Conservation (phyloP, 2,888 invertebrate species). For the Drosophila parthenogenetica region DNA sequence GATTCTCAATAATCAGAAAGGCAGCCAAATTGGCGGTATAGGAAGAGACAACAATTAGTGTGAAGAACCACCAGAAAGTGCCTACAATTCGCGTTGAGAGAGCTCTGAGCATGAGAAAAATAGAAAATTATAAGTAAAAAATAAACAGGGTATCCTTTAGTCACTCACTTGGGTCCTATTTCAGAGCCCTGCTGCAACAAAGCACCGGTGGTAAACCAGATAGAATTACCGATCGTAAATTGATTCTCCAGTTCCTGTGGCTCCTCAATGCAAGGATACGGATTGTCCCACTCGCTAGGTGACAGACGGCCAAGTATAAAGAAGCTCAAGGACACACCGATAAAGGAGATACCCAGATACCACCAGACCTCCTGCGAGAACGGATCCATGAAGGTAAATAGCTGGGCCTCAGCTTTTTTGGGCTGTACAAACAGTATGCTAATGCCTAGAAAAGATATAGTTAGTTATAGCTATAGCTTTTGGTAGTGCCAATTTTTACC, state of each 20-base stretch:
- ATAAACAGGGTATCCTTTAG: background rate
- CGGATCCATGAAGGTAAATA: conserved; percentile 96
- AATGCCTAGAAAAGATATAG: conserved; percentile 87
- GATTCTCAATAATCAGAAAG: conserved; percentile 93
- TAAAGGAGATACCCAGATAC: conserved; percentile 90
- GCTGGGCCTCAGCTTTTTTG: conserved; percentile 91
- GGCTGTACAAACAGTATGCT: conserved; percentile 96
- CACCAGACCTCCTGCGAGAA: conserved; percentile 94
- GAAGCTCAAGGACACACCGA: conserved; percentile 91
- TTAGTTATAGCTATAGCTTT: background rate
- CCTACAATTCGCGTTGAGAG: conserved; percentile 94
- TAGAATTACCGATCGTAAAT: conserved; percentile 92
- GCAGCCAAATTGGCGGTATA: conserved; percentile 97
- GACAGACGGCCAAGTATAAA: conserved; percentile 92
- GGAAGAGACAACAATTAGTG: conserved; percentile 90
- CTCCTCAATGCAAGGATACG: conserved; percentile 93
- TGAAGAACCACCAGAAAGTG: conserved; percentile 95
- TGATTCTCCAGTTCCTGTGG: conserved; percentile 93
- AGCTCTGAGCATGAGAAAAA: conserved; percentile 87
- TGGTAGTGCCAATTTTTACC: conserved; percentile 84
- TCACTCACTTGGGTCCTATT: conserved; percentile 92
- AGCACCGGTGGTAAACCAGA: conserved; percentile 96
- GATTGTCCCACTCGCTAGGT: conserved; percentile 95
- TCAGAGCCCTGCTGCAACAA: conserved; percentile 95
- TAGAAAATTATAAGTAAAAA: background rate